Percentiles rank a stretch among this genome's conserved stretches.
These are phyloP conservation scores for Carlito syrichta DNA, from an alignment of 2,113 vertebrate species.

Conservation along the genomic window DNA sequence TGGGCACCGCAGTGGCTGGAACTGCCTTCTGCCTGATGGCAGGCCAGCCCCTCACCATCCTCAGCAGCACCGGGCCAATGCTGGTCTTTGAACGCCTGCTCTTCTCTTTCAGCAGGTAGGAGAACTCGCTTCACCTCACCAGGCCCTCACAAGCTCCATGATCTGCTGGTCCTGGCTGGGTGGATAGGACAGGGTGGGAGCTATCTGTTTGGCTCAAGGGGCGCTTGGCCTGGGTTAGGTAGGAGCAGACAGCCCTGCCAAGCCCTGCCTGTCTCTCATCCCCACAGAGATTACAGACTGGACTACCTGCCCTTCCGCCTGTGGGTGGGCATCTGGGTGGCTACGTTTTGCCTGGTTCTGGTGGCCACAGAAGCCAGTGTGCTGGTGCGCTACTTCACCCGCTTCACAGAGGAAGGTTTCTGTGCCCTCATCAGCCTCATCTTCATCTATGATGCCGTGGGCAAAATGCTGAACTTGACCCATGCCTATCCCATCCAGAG, in stretches of 20 bases:
- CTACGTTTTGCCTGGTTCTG: constrained; percentile 83
- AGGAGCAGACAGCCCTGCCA: background rate
- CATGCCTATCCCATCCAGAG: constrained; percentile 82
- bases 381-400: constrained; percentile 85
- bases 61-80: constrained; percentile 86
- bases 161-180: background rate
- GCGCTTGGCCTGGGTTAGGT: background rate
- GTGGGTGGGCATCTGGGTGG: constrained; percentile 88
- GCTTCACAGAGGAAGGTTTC: constrained; percentile 88
- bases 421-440: constrained; percentile 88
- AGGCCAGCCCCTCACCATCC: constrained; percentile 87
- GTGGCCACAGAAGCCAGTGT: constrained; percentile 87
- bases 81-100: constrained; percentile 87
- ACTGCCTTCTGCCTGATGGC: constrained; percentile 85
- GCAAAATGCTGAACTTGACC: constrained; percentile 85
- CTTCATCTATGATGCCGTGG: constrained; percentile 86
- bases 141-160: background rate
- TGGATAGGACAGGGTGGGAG: background rate
- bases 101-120: constrained; percentile 85
- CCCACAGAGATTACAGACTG: constrained; percentile 80
- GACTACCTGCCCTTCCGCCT: constrained; percentile 87
- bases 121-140: background rate
- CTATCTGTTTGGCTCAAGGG: background rate
- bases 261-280: background rate
- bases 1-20: constrained; percentile 84